Percentiles rank a stretch among this genome's conserved stretches.
phyloP scores from a whole-genome alignment of 2,888 invertebrate species.

The Euclidia mi region DNA sequence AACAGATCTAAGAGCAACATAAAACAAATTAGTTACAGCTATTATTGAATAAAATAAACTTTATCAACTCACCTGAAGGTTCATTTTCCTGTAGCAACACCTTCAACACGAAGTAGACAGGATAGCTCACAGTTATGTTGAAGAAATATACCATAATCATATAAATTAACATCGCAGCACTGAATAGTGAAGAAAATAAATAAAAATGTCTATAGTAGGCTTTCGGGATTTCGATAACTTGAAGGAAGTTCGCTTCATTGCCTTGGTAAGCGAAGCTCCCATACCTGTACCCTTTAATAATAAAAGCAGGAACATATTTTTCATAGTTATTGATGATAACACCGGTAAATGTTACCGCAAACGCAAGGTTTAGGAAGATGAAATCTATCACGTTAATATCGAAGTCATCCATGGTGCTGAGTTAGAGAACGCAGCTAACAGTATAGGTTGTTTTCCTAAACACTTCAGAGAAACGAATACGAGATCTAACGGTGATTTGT shows the following conservation, averaged over 20 bases:
- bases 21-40: background rate
- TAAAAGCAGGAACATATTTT: slow-evolving; percentile 91
- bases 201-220: slow-evolving; percentile 96
- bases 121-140: slow-evolving; percentile 82
- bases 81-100: slow-evolving; percentile 78
- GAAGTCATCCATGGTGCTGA: slow-evolving; percentile 44
- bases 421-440: slow-evolving; percentile 21
- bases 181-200: slow-evolving; percentile 91
- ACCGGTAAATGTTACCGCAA: slow-evolving; percentile 88
- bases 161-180: slow-evolving; percentile 84
- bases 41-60: slow-evolving; percentile 1
- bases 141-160: slow-evolving; percentile 86
- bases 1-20: no score
- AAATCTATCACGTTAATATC: slow-evolving; percentile 81
- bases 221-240: slow-evolving; percentile 93
- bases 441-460: slow-evolving; percentile 26
- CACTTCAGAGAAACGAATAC: slow-evolving; percentile 42
- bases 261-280: slow-evolving; percentile 93
- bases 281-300: slow-evolving; percentile 92
- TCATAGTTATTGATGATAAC: slow-evolving; percentile 92
- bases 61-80: slow-evolving; percentile 84
- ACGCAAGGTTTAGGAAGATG: slow-evolving; percentile 80
- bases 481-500: slow-evolving; percentile 55
- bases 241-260: slow-evolving; percentile 79
- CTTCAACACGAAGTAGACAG: slow-evolving; percentile 84